These are phyloP conservation scores for Phrynocephalus forsythii DNA, from an alignment of 2,797 vertebrate genomes.

Conservation along the genomic window DNA sequence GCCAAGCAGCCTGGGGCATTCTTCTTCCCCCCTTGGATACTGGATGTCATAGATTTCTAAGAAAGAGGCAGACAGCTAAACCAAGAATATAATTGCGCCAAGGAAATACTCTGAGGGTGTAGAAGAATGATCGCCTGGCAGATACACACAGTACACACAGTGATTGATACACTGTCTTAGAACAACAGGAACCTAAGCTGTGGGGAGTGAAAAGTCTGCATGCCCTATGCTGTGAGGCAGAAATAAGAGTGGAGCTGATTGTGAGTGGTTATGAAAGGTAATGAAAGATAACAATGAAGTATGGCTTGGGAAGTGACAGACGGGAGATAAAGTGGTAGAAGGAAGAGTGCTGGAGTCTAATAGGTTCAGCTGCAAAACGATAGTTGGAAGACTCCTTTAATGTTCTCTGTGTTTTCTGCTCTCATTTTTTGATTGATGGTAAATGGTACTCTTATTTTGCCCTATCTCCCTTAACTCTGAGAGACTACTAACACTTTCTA, in stretches of 20 bases:
- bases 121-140: constrained; percentile 45
- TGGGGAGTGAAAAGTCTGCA: constrained; percentile 40
- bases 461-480: background rate
- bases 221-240: background rate
- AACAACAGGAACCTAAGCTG: constrained; percentile 25
- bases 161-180: constrained; percentile 24
- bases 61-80: constrained; percentile 47
- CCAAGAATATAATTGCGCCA: constrained; percentile 50
- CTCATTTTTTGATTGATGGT: constrained; percentile 12
- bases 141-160: accelerated
- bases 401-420: background rate
- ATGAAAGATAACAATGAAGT: constrained; percentile 44
- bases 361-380: constrained; percentile 26
- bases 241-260: constrained; percentile 39
- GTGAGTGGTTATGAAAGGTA: constrained; percentile 46
- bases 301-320: constrained; percentile 39
- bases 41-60: constrained; percentile 57
- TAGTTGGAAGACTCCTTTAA: constrained; percentile 9
- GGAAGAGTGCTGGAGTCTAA: background rate
- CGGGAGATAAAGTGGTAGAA: constrained; percentile 8
- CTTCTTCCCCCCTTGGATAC: background rate
- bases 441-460: constrained; percentile 19
- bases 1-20: constrained; percentile 52
- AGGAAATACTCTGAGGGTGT: constrained; percentile 54
- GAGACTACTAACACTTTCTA: constrained; percentile 18